phyloP scores from a whole-genome alignment of 2,797 vertebrate genomes.

The Notolepis coatsorum region DNA sequence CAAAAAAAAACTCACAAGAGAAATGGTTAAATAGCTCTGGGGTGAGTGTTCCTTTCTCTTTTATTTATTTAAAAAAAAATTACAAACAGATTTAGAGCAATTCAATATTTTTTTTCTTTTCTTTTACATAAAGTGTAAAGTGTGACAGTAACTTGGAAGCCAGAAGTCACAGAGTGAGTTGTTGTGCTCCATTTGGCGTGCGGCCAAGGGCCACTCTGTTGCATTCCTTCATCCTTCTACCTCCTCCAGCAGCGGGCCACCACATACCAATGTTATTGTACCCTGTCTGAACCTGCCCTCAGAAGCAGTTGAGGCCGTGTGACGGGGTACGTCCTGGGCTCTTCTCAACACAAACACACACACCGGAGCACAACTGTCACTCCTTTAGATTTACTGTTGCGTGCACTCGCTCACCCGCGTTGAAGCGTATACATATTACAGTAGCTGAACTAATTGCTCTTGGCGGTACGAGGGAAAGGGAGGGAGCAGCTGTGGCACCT shows the following conservation, averaged over 20 bases:
- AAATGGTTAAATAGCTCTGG: no score
- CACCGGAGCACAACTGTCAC: conserved; percentile 8
- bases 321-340: conserved; percentile 32
- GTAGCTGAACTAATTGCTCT: background rate
- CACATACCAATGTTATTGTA: conserved; percentile 50
- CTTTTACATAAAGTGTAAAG: background rate
- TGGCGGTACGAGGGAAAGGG: conserved; percentile 25
- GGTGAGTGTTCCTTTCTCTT: no score
- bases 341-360: conserved; percentile 31
- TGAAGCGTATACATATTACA: background rate
- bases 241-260: conserved; percentile 52
- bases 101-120: no score
- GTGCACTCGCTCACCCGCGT: background rate
- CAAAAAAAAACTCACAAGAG: no score
- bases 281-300: conserved; percentile 55
- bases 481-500: conserved; percentile 20
- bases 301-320: conserved; percentile 43
- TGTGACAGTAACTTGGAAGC: background rate
- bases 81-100: no score
- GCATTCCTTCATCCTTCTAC: conserved; percentile 46
- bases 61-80: no score
- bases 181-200: conserved; percentile 9
- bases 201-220: conserved; percentile 12
- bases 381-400: background rate
- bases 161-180: background rate